Base-by-base conservation (phyloP, 2,888 invertebrate genomes). In the Cyaniris semiargus region DNA sequence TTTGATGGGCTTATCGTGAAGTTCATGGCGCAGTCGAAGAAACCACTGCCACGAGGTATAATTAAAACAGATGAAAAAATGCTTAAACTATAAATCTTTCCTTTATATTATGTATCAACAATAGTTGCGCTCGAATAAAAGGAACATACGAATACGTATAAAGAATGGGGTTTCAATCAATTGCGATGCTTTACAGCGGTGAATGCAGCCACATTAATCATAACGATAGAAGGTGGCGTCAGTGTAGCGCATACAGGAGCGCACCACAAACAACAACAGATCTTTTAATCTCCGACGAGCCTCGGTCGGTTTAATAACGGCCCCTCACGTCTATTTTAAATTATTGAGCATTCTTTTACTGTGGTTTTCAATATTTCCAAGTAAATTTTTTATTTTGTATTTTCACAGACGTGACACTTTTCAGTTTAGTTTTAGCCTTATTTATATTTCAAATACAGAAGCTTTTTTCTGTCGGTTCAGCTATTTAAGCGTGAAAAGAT, bases 261-360 rank as follows among this genome's bases (percentile, higher is more conserved):
- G 88, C 87, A 86, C 90, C 88, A 87, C 89, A 88, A 90, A 90
- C 90, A 88, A 90, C 87, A 90, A 90, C 85, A 83, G 87, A 89
- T 89, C 88, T 92, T 92, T 92, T 92, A 92, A 92, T 92, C 89
- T 89, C 85, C 88, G 79, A 81, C 79, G 78, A 78, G 76, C 78
- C 75, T 79, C 56, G 78, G 78, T 71, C 70, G 78, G 79, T 75
- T 81, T 81, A 76, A 77, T 79, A 79, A 79, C 79, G 77, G 75
- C 78, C 76, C 76, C 79, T 76, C 78, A 79, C 76, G 60, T 48
- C 72, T 76, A 78, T 80, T 77, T 78, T 79, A 70, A 78, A 77
- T 76, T 48, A 76, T 76, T 71, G 76, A 53, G 23, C 34, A 34
- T 34, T 58, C 38, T 34, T 71, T 58, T 48, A 48, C n/a, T 44